phyloP scores from a whole-genome alignment of 2,113 vertebrate genomes.

The Pluvialis apricaria region DNA sequence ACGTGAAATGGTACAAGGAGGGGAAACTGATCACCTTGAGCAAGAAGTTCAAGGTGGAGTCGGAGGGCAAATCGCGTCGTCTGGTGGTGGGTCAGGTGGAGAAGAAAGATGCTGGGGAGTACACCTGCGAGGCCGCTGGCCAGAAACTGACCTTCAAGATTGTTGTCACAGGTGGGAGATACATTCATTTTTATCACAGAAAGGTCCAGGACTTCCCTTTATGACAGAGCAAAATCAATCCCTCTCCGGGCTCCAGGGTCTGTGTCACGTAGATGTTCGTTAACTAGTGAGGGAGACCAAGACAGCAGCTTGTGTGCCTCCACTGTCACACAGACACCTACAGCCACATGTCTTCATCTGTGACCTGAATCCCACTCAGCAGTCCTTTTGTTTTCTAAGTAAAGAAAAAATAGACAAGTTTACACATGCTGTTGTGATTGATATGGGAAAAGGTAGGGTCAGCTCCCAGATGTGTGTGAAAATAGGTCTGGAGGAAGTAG shows the following conservation, averaged over 20 bases:
- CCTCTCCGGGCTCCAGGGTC: background rate
- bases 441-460: background rate
- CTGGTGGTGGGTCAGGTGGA: constrained; percentile 78
- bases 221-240: background rate
- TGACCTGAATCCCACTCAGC: background rate
- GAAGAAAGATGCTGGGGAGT: constrained; percentile 78
- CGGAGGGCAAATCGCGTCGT: constrained; percentile 63
- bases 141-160: constrained; percentile 78
- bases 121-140: constrained; percentile 76
- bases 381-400: no score
- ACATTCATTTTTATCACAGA: background rate
- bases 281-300: background rate
- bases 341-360: background rate
- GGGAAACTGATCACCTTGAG: constrained; percentile 57
- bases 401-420: no score
- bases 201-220: background rate
- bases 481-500: background rate
- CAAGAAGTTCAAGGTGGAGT: constrained; percentile 64
- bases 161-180: constrained; percentile 59
- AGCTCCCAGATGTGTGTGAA: background rate
- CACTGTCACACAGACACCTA: background rate
- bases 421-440: background rate
- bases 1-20: constrained; percentile 50
- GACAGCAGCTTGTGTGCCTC: rapidly evolving
- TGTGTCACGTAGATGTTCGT: background rate